Evolutionary conservation across 2,113 vertebrate genomes (phyloP).

Genomic region (Hiodon tergisus): DNA sequence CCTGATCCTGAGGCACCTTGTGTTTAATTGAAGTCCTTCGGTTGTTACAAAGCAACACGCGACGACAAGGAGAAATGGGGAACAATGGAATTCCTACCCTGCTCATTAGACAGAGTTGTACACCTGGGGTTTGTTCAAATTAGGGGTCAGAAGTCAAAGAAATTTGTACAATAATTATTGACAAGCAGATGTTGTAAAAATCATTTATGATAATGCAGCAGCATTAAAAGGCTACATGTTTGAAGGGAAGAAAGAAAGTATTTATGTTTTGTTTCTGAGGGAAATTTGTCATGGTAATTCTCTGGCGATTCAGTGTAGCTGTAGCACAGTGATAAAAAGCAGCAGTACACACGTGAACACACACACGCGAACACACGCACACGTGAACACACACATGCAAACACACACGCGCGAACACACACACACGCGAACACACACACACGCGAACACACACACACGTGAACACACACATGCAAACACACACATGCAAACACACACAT

Average conservation of each 20-base stretch:
- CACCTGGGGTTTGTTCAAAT: slow-evolving; percentile 63
- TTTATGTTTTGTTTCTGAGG: slow-evolving; percentile 20
- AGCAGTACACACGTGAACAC: not conserved
- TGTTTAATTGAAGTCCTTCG: slow-evolving; percentile 50
- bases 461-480: too few species aligned
- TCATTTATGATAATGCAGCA: slow-evolving; percentile 69
- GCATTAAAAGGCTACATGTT: slow-evolving; percentile 57
- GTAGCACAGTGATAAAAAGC: not conserved
- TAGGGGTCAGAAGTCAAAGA: slow-evolving; percentile 49
- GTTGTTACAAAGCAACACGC: not conserved
- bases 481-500: not conserved
- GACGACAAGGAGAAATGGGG: slow-evolving; percentile 17
- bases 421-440: not conserved
- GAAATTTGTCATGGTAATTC: not conserved
- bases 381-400: too few species aligned
- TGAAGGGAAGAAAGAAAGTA: slow-evolving; percentile 4
- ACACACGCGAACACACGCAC: too few species aligned
- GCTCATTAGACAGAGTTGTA: slow-evolving; percentile 58
- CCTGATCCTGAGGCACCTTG: slow-evolving; percentile 46
- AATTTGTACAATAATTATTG: slow-evolving; percentile 63
- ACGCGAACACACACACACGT: not conserved
- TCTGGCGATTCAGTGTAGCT: not conserved
- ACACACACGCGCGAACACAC: too few species aligned
- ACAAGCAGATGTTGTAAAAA: slow-evolving; percentile 68
- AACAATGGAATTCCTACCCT: slow-evolving; percentile 14